These are phyloP conservation scores for Heptranchias perlo DNA, from an alignment of 2,113 vertebrate species.

Conservation along the genomic window DNA sequence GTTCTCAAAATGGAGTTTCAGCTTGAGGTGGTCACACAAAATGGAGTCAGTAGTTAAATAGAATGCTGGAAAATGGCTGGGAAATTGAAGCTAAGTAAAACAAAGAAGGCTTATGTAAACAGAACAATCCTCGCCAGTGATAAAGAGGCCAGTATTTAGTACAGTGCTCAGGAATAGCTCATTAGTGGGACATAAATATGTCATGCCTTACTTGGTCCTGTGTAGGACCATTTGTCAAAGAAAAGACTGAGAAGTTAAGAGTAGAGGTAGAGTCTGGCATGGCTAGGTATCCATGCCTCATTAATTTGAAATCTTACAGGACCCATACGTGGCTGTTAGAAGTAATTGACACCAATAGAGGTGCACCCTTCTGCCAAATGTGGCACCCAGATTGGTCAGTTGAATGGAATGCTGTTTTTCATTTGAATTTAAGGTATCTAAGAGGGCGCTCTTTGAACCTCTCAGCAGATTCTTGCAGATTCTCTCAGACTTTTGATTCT, in stretches of 20 bases:
- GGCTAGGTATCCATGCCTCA: too few species aligned
- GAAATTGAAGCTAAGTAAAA: neutral
- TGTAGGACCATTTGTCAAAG: too few species aligned
- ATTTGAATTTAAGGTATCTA: neutral
- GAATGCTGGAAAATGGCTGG: neutral
- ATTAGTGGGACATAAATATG: too few species aligned
- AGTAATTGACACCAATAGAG: neutral
- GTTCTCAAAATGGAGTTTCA: neutral
- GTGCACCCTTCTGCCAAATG: too few species aligned
- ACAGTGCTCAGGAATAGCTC: too few species aligned
- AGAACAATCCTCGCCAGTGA: neutral
- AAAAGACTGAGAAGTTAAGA: too few species aligned
- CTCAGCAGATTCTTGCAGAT: neutral
- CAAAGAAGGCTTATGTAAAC: neutral
- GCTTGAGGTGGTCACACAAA: neutral
- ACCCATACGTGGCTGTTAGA: neutral
- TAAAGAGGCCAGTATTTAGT: neutral
- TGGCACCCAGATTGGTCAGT: neutral
- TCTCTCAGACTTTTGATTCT: neutral
- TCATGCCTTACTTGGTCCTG: too few species aligned
- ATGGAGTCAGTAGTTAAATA: neutral
- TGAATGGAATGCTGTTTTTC: too few species aligned
- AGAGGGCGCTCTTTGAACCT: neutral
- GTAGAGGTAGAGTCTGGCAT: too few species aligned
- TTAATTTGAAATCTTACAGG: too few species aligned